Evolutionary conservation across 1,140 invertebrate genomes (phyloP), one percentile per base, ranked within the genome.

Genomic region (Asbolus verrucosus): DNA sequence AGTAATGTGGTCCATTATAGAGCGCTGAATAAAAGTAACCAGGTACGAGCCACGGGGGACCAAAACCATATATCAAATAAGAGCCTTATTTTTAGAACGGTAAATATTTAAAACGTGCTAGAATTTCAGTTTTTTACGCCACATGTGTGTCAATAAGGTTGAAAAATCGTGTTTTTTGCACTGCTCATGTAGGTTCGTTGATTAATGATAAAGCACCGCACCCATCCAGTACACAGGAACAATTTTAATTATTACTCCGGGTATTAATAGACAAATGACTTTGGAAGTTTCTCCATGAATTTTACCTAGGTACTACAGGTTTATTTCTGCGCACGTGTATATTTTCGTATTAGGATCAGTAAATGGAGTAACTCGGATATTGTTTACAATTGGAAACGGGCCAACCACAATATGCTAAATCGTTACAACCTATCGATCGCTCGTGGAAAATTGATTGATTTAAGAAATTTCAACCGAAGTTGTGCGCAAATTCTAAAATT

Each of bases 381-480:
- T 63, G 61, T 63, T 63, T 63, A 63, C 61, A 14, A 15, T 21
- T 63, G 61, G 61, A 63, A 39, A 1, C 16, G 33, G 15, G 61
- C 61, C 61, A 63, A 63, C 61, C 61, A 63, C 61, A 63, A 63
- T 63, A 63, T 41, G 33, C 18, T 24, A 36, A 63, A 63, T 41
- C 33, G 61, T 63, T 63, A 63, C 61, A 54, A 54, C 21, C 46
- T 24, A 54, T 54, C 8, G 46, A 54, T 30, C 27, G 46, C 46
- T 54, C 11, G 46, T 54, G 46, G 46, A 54, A 27, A 54, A 54
- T 54, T 13, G 46, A 24, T 54, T 4, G 46, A 27, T 27, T 54
- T 54, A 54, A 54, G 46, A 54, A 54, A 54, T 24, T 27, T 54
- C 21, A 14, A 18, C 15, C 14, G 41, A 27, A 54, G 11, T 54